Base-by-base conservation (phyloP, 1,140 invertebrate genomes). In the Sarcophaga peregrina region DNA sequence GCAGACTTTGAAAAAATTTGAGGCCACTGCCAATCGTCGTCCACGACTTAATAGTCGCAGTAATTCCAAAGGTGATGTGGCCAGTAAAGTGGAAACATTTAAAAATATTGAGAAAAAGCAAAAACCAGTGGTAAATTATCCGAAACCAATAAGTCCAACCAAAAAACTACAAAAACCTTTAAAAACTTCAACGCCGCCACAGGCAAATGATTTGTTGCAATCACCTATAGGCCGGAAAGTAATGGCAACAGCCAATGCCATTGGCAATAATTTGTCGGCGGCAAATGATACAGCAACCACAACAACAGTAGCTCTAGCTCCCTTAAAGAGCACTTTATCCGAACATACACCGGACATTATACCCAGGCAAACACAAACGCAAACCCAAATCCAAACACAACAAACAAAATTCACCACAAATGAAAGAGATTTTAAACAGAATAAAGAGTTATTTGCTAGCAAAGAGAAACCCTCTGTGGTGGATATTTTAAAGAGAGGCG, bases 1-100 rank as follows among this genome's bases (percentile, higher is more conserved):
- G 86, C 95, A 96, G 73, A 95, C 95, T 1, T 93, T 96, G 84
- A 93, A 94, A 85, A 95, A 96, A 86, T 97, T 97, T 90, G 96
- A 97, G 89, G 92, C 93, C 47, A 92, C 93, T 7, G 92, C 94
- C n/a, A 91, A 92, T 85, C 90, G 92, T 0, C 89, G 93, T 4
- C 91, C 91, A 37, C 89, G 88, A 8, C 48, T 82, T 0, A 81
- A 85, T 4, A 86, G 85, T 80, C 92, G 87, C 85, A 85, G 89
- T 81, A 92, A 92, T 50, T 91, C 92, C 8, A 93, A 92, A 11
- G 93, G 93, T 17, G 93, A 94, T 15, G 94, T 94, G 0, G 93
- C 94, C 17, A 93, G 91, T 25, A 94, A 94, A 87, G 93, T 94
- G 37, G 93, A 93, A 9, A 93, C 90, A 11, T 94, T 93, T 85